Evolutionary conservation across 2,797 vertebrate genomes (phyloP).

Genomic region (Anolis apletophallus): DNA sequence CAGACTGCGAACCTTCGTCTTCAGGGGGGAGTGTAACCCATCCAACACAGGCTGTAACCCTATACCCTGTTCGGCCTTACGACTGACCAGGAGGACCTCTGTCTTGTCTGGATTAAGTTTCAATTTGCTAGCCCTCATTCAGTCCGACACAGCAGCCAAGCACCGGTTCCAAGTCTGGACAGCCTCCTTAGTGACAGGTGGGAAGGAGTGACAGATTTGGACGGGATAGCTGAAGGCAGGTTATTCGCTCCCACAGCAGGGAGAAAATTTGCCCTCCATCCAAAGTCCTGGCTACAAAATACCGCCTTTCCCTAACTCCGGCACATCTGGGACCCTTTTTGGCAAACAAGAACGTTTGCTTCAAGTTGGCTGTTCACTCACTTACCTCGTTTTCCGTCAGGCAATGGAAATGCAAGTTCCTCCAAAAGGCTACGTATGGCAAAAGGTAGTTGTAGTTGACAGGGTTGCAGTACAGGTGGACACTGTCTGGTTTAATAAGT

Average conservation of each 20-base stretch:
- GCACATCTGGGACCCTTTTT: slow-evolving; percentile 10
- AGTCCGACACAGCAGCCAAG: too few species aligned
- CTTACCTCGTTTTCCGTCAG: slow-evolving; percentile 93
- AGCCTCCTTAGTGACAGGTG: too few species aligned
- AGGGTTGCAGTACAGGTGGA: slow-evolving; percentile 98
- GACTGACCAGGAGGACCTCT: too few species aligned
- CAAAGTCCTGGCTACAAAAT: background rate
- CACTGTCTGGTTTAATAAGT: slow-evolving; percentile 91
- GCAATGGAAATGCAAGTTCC: slow-evolving; percentile 96
- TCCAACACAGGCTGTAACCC: too few species aligned
- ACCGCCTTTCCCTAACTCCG: background rate
- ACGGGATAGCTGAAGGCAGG: background rate
- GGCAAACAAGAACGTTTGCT: background rate
- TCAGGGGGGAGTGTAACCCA: too few species aligned
- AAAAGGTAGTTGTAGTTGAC: slow-evolving; percentile 92
- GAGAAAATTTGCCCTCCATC: too few species aligned
- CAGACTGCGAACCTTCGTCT: too few species aligned
- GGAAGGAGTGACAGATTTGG: too few species aligned
- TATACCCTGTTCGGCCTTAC: too few species aligned
- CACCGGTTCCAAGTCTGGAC: too few species aligned
- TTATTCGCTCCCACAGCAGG: background rate
- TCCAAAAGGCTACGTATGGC: slow-evolving; percentile 94
- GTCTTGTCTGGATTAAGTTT: too few species aligned
- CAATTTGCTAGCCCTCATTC: too few species aligned
- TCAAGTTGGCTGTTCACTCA: background rate